A percentile compares a stretch with the other conserved stretches of the same genome.
Evolutionary conservation across 2,888 invertebrate species (phyloP).

Genomic region (Caenorhabditis imperialis): DNA sequence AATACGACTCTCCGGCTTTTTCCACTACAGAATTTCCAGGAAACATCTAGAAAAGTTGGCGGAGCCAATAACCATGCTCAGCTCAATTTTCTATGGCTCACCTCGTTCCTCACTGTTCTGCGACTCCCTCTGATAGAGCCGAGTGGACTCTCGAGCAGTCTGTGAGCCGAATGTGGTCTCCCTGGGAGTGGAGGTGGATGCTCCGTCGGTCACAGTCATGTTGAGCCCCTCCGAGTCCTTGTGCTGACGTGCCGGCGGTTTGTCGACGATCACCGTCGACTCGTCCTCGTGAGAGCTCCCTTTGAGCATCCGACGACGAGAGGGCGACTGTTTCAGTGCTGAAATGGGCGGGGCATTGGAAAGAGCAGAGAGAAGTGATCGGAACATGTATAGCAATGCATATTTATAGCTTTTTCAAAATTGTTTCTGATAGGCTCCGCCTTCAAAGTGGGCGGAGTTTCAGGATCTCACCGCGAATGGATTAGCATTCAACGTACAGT

Average conservation of each 20-base stretch:
- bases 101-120: slow-evolving; percentile 23
- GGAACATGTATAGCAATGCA: too few relatives aligned
- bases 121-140: slow-evolving; percentile 40
- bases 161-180: slow-evolving; percentile 39
- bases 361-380: too few relatives aligned
- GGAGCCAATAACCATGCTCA: too few relatives aligned
- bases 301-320: slow-evolving; percentile 58
- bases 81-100: too few relatives aligned
- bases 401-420: too few relatives aligned
- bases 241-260: slow-evolving; percentile 14
- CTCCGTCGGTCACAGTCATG: slow-evolving; percentile 24
- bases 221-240: slow-evolving; percentile 40
- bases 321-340: slow-evolving; percentile 72
- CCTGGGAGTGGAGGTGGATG: slow-evolving; percentile 23
- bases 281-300: slow-evolving; percentile 46
- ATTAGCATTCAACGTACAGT: too few relatives aligned
- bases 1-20: too few relatives aligned
- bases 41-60: too few relatives aligned
- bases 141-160: slow-evolving; percentile 48
- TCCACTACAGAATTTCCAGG: too few relatives aligned
- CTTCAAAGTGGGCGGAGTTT: too few relatives aligned
- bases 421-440: too few relatives aligned
- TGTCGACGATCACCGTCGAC: neutral
- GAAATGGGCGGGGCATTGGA: slow-evolving; percentile 54
- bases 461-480: too few relatives aligned